phyloP scores from a whole-genome alignment of 2,888 invertebrate species.

The Amiota mariae region DNA sequence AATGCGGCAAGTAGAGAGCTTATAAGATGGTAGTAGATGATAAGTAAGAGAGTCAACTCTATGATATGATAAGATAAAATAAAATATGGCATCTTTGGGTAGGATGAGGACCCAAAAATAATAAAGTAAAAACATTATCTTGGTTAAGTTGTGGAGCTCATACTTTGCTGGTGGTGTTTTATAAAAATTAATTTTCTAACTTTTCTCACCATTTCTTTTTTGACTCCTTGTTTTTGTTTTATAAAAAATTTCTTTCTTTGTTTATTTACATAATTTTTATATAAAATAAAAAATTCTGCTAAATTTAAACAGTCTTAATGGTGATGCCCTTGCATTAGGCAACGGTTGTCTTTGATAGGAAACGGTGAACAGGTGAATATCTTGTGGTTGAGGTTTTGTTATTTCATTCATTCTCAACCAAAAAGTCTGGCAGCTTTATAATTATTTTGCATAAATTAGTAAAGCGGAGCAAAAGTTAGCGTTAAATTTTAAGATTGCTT shows the following conservation, averaged over 20 bases:
- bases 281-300: constrained; percentile 24
- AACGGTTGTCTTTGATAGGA: no score
- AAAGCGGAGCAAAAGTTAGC: constrained; percentile 16
- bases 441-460: constrained; percentile 32
- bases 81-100: constrained; percentile 11
- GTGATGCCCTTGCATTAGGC: background rate
- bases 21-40: background rate
- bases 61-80: background rate
- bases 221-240: background rate
- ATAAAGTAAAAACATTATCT: constrained; percentile 1
- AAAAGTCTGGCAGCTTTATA: constrained; percentile 21
- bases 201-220: constrained; percentile 6
- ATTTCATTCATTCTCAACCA: background rate
- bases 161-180: constrained; percentile 33
- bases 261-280: constrained; percentile 33
- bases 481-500: background rate
- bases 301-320: background rate
- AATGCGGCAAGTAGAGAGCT: constrained; percentile 7
- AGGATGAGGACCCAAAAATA: background rate
- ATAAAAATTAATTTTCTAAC: constrained; percentile 29
- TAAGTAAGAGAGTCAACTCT: background rate
- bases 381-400: background rate
- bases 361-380: no score
- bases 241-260: constrained; percentile 5
- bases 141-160: background rate